Conservation (phyloP, 2,888 invertebrate species). For the Eupithecia vulgata region DNA sequence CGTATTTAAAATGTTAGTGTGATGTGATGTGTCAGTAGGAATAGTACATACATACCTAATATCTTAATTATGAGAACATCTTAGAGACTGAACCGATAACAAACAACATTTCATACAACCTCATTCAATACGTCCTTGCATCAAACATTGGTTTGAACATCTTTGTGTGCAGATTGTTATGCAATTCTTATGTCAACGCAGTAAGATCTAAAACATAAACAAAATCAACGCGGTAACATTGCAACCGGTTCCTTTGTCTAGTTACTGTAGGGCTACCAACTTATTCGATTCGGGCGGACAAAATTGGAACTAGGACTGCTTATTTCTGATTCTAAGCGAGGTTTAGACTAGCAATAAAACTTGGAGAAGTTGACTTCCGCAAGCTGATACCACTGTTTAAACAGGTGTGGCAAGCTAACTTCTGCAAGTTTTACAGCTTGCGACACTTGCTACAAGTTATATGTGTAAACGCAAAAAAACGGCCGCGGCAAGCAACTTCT, state of each 20-base stretch:
- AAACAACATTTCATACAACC: background rate
- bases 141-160: no score
- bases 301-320: background rate
- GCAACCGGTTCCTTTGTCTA: slow-evolving; percentile 50
- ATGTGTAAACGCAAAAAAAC: no score
- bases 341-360: no score
- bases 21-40: background rate
- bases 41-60: background rate
- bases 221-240: slow-evolving; percentile 18
- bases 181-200: slow-evolving; percentile 30
- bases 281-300: background rate
- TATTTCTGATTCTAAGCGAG: background rate
- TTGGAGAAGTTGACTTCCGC: no score
- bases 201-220: slow-evolving; percentile 38
- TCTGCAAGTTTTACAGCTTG: no score
- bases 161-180: slow-evolving; percentile 18
- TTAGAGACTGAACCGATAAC: background rate
- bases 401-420: no score
- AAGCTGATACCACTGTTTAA: no score
- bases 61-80: background rate
- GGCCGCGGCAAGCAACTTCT: no score
- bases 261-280: background rate
- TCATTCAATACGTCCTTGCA: slow-evolving; percentile 27
- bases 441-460: no score
- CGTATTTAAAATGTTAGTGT: no score